Base-by-base conservation (phyloP, 2,797 vertebrate species). In the Catamblyrhynchus diadema region DNA sequence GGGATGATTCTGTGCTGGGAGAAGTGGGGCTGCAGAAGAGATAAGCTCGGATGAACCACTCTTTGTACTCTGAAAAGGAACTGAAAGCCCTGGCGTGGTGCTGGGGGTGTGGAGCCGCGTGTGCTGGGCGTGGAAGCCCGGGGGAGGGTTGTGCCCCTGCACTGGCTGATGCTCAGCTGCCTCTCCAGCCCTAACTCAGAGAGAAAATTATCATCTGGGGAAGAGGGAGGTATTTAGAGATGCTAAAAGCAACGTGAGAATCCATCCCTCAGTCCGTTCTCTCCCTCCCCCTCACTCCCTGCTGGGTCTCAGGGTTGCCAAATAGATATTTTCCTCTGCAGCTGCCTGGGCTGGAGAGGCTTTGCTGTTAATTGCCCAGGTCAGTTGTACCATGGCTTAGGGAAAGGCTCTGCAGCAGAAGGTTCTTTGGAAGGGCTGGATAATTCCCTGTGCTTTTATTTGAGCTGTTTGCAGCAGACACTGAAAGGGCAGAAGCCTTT, bases 1-100 rank as follows among this genome's bases (percentile, higher is more conserved):
- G 88, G 90, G 91, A 92, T 97, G 95, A 95, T 95, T 96, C 86
- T 93, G 59, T 51, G 80, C 86, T 69, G 86, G 90, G 86, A 45
- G 86, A 88, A 88, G 91, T 33, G 72, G 44, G 54, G 74, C 91
- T 70, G 73, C 65, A 3, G 39, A 5, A 50, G 73, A 62, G 91
- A 95, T 95, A 94, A 91, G 66, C 92, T 91, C 14, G 1, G 35
- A 66, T 90, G 81, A 95, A 70, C 94, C 30, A 10, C 48, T 95
- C 89, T 37, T 90, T 93, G 91, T 93, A 53, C 84, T 64, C 79
- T 73, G 87, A 87, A 87, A 50, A 79, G 86, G 72, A 71, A 7
- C 84, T 24, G 12, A 35, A 64, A 19, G 45, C 73, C 92, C 62
- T 2, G 33, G 57, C 6, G 24, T 56, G 81, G 82, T 60, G 81